Evolutionary conservation across 2,113 vertebrate species (phyloP).

Genomic region (Coreoperca whiteheadi): DNA sequence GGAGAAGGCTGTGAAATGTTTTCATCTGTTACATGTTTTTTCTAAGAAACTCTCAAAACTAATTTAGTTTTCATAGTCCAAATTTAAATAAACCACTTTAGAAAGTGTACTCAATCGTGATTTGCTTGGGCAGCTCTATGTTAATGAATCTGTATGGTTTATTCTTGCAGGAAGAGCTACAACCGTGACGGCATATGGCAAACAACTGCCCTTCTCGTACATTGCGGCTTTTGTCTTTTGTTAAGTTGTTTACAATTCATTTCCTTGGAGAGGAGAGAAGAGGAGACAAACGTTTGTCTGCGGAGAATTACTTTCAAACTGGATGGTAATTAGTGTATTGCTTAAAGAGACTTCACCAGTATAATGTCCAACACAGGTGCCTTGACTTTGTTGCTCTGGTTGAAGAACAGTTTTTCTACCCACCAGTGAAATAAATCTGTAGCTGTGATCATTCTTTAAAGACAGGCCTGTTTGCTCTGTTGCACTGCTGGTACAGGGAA

Average conservation of each 20-base stretch:
- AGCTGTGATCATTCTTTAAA: not conserved
- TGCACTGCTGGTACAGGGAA: conserved; percentile 19
- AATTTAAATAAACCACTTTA: not conserved
- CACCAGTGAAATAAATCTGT: not conserved
- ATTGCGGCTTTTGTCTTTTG: not conserved
- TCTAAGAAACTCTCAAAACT: not conserved
- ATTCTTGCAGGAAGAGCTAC: not conserved
- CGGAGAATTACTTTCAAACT: not conserved
- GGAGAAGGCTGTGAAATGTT: conserved; percentile 21
- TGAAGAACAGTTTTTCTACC: not conserved
- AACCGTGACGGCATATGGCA: not conserved
- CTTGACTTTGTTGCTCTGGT: not conserved
- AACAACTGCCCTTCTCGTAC: not conserved
- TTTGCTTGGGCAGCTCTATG: not conserved
- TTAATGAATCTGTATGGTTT: not conserved
- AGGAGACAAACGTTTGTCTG: not conserved
- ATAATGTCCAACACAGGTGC: not conserved
- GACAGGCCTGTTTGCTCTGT: not conserved
- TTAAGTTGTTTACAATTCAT: not conserved
- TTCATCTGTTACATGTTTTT: conserved; percentile 34
- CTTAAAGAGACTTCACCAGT: not conserved
- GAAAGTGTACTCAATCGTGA: not conserved
- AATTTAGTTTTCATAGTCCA: conserved; percentile 1
- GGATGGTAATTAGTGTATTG: not conserved
- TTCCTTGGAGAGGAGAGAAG: not conserved